Evolutionary conservation across 2,797 vertebrate genomes (phyloP), one percentile per base, ranked within the genome.

Genomic region (Tamandua tetradactyla): DNA sequence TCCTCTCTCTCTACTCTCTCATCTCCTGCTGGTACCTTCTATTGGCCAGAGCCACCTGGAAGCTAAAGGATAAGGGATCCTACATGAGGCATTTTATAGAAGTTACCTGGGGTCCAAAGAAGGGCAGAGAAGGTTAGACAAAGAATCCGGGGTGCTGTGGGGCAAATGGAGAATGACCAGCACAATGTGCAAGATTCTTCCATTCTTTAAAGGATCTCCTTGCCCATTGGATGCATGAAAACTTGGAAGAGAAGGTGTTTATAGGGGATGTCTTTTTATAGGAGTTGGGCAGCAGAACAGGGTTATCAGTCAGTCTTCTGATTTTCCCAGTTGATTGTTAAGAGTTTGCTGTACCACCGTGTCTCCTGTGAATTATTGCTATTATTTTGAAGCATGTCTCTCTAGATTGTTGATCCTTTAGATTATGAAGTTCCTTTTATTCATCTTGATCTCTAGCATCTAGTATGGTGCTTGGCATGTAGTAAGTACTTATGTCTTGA

Each of bases 221-320:
- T 93, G 42, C 22, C 17, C 68, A 94, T 76, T 93, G 91, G 72
- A 85, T 76, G 15, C 25, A 10, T 20, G 66, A 62, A n/a, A 49
- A 61, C 93, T 93, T 89, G 20, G 83, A 75, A 96, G 84, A 93
- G 18, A 86, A 81, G 35, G 82, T 93, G 72, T 68, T 62, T 80
- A 52, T 78, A 32, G 57, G 82, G 82, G 14, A 44, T 66, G 71
- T 25, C 11, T 64, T 47, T n/a, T 80, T 72, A 61, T 35, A 87
- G 69, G 59, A 86, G 30, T 57, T 35, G 25, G 35, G 61, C 27
- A 69, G 12, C 37, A 35, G 25, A 85, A 40, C 14, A 57, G 81
- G 30, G 49, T 37, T 40, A 55, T 18, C 37, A 42, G 2, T 35
- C 37, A n/a, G 27, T 71, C 57, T 80, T 47, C 30, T 6, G 8